Base-by-base conservation (phyloP, 2,797 vertebrate species). In the Acropternis orthonyx region DNA sequence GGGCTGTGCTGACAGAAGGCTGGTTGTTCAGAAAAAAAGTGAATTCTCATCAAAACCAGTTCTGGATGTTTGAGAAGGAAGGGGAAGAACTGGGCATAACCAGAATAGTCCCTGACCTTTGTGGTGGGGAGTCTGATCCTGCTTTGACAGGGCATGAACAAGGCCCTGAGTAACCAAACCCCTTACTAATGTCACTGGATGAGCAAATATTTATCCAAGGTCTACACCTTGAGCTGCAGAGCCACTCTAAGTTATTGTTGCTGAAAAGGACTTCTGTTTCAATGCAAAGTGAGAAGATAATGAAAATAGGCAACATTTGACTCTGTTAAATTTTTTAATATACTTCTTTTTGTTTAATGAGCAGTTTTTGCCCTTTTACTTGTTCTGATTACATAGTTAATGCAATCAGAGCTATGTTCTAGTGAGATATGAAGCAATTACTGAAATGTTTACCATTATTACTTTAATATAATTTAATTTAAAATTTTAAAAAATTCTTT, bases 381-480 rank as follows among this genome's bases (percentile, higher is more conserved):
- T 62, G 39, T 75, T 73, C 27, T 73, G 41, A 56, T 89, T 76
- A 51, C 24, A 27, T 59, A 59, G 23, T 72, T 93, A 91, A 79
- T 79, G 58, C 48, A 62, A 72, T 59, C 7, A 3, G 26, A 43
- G 55, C 41, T 83, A 21, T 88, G 51, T 59, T 91, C 49, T 86
- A 51, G 55, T 59, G 49, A 72, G 65, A 79, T 63, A 91, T 3
- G 24, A 83, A 76, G 68, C 62, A 83, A 93, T 76, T 65, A 63
- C 59, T 73, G 61, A 65, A 73, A 56, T 76, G 17, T 79, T 88
- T 91, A 49, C 77, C 16, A 23, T 87, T 83, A 62, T 74, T 88
- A 51, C 43, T 79, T 67, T 36, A 69, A 75, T 62, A 69, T 34
- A 27, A 79, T 88, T 75, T 59, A n/a, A 71, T 79, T 76, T 55